A percentile compares a stretch with the other conserved stretches of the same genome.
phyloP scores from a whole-genome alignment of 2,113 vertebrate species.

The Archocentrus centrarchus region DNA sequence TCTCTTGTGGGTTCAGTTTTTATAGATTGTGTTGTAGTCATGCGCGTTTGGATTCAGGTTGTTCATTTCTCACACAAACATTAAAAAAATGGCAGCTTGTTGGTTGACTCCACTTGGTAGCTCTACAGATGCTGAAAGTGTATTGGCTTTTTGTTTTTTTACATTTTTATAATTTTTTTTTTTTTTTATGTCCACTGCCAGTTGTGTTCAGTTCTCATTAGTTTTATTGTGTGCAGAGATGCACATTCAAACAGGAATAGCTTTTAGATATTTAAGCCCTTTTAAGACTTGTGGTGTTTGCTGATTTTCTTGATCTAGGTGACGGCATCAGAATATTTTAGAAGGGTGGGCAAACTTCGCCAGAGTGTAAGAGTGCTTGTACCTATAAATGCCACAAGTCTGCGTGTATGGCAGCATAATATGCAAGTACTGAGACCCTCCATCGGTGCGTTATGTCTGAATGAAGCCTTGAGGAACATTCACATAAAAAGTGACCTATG shows the following conservation, averaged over 20 bases:
- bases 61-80: not conserved
- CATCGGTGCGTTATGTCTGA: not conserved
- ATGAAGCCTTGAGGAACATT: not conserved
- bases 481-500: not conserved
- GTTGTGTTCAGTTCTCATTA: not conserved
- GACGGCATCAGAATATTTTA: not conserved
- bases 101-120: conserved; percentile 4
- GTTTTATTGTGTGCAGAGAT: not conserved
- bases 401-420: not conserved
- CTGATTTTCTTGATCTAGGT: not conserved
- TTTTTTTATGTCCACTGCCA: no score
- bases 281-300: not conserved
- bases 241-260: not conserved
- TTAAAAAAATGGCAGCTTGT: conserved; percentile 46
- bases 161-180: no score
- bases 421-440: not conserved
- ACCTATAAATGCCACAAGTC: not conserved
- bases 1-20: conserved; percentile 30
- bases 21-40: not conserved
- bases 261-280: conserved; percentile 6
- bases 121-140: conserved; percentile 27
- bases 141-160: not conserved
- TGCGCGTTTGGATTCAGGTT: conserved; percentile 13
- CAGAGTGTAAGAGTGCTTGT: not conserved
- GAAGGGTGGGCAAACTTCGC: not conserved